A percentile compares a stretch with the other conserved stretches of the same genome.
These are phyloP conservation scores for Brachyalestes nurse DNA, from an alignment of 2,797 vertebrate genomes.

Conservation along the genomic window DNA sequence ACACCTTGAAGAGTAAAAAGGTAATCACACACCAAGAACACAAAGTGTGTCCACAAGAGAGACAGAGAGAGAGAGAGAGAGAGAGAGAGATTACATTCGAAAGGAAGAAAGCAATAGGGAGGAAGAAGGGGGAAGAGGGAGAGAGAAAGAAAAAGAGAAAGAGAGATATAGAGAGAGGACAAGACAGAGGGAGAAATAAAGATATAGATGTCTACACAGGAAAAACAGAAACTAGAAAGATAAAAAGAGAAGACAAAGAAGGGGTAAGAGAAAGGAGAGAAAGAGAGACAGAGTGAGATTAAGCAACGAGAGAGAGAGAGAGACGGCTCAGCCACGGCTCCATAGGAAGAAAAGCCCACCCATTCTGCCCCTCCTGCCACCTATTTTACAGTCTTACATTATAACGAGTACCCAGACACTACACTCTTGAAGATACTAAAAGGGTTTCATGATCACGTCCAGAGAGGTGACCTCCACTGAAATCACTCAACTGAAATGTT, in stretches of 20 bases:
- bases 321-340: not conserved
- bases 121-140: not conserved
- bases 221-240: not conserved
- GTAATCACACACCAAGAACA: too few relatives aligned
- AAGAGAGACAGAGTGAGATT: too few relatives aligned
- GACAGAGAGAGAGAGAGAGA: not conserved
- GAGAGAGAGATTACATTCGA: not conserved
- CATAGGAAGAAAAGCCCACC: not conserved
- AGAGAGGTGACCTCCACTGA: not conserved
- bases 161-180: not conserved
- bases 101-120: too few relatives aligned
- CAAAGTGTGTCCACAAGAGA: not conserved
- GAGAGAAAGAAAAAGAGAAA: not conserved
- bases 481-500: not conserved
- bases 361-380: not conserved
- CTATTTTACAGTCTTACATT: not conserved
- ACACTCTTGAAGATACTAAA: not conserved
- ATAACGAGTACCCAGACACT: not conserved
- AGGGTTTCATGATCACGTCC: too few relatives aligned
- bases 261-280: not conserved
- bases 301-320: slow-evolving; percentile 13
- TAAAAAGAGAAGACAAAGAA: not conserved
- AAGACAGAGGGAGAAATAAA: not conserved
- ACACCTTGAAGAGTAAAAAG: not conserved
- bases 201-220: too few relatives aligned